Base-by-base conservation (phyloP, 2,113 vertebrate genomes). In the Enhydra lutris region DNA sequence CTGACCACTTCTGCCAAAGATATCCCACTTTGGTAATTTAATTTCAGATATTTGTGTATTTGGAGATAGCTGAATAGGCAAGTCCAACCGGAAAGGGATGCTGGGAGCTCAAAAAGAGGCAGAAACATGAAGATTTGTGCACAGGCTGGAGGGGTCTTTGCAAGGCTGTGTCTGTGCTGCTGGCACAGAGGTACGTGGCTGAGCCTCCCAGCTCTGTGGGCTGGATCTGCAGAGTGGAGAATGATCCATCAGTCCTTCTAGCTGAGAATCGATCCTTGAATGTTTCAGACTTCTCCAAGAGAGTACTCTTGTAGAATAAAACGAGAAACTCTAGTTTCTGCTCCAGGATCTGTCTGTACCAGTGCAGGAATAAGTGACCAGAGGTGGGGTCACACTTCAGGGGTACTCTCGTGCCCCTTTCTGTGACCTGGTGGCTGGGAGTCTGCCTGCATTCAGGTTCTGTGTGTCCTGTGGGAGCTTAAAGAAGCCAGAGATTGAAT, bases 361-460 rank as follows among this genome's bases (percentile, higher is more conserved):
- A 96, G 52, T 20, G 81, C 36, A 94, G 39, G 13, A 3, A 20
- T 18, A 13, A 1, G 4, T 85, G 57, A 78, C n/a, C 57, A 65
- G 34, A 31, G 50, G 36, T 34, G 11, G 52, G 97, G 31, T 71
- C 96, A 83, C 95, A 97, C 7, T 36, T 74, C 85, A 98, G 52
- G 9, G 42, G 21, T 69, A 12, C 31, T 0, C 52, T 81, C 50
- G 50, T 89, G 63, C 97, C 85, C 71, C 87, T 71, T 36, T 71
- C 94, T 92, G 95, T 18, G 3, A 97, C 59, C 21, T 88, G 39
- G 18, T 87, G 21, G 13, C n/a, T 26, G 55, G 67, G 34, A 0
- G 15, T 84, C 76, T 98, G 96, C 4, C 6, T 97, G 78, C 96
- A 89, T 95, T 17, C 0, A n/a, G 90, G 65, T 65, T 79, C 96